These are phyloP conservation scores for Nomada ferruginata DNA, from an alignment of 2,888 invertebrate species.

Conservation along the genomic window DNA sequence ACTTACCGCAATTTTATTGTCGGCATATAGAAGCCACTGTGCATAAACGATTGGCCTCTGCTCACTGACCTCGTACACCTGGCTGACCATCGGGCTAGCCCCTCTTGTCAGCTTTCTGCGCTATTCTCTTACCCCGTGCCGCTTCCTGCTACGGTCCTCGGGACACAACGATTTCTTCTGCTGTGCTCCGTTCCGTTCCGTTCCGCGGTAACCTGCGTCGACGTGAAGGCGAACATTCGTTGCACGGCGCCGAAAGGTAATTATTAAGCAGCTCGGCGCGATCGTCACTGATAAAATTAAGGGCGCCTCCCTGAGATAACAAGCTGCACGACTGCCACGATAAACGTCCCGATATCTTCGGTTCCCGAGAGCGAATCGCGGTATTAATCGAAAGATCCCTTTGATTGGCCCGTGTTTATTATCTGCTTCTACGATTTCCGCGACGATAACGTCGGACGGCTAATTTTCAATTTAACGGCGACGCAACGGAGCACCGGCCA, in stretches of 20 bases:
- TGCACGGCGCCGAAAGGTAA: no score
- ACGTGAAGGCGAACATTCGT: no score
- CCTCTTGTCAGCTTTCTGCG: constrained; percentile 16
- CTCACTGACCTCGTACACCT: constrained; percentile 78
- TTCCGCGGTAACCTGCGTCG: no score
- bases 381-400: constrained; percentile 20
- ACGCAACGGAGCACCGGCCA: neutral
- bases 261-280: neutral
- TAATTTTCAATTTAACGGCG: constrained; percentile 36
- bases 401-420: constrained; percentile 1
- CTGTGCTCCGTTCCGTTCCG: no score
- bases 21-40: constrained; percentile 78
- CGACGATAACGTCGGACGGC: neutral
- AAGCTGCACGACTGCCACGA: neutral
- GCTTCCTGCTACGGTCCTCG: no score
- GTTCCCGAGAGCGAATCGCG: neutral
- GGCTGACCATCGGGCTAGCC: constrained; percentile 50
- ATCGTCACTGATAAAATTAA: constrained; percentile 12
- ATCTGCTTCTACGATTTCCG: neutral
- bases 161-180: no score
- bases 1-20: constrained; percentile 80
- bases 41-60: constrained; percentile 80
- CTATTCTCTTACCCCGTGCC: constrained; percentile 12
- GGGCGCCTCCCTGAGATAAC: neutral
- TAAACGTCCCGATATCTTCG: neutral